Percentiles rank a stretch among this genome's conserved stretches.
Evolutionary conservation across 2,113 vertebrate species (phyloP).

Genomic region (Cavia porcellus): DNA sequence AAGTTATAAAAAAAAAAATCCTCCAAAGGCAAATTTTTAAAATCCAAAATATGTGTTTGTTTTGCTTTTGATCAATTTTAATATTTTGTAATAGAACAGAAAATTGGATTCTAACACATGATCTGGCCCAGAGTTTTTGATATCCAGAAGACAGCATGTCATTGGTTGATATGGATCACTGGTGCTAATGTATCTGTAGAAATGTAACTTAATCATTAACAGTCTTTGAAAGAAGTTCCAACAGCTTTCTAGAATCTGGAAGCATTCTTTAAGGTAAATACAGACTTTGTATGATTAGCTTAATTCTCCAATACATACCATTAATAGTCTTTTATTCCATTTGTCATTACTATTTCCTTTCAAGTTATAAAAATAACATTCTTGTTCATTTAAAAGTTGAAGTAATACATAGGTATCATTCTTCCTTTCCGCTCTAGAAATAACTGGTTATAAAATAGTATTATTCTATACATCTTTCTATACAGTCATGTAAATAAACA

Average conservation of each 20-base stretch:
- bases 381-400: neutral
- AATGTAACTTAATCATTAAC: neutral
- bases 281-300: neutral
- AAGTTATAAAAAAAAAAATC: neutral
- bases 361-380: neutral
- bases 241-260: neutral
- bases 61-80: conserved; percentile 34
- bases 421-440: neutral
- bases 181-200: neutral
- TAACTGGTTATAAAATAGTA: neutral
- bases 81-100: neutral
- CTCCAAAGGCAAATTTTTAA: neutral
- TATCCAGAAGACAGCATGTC: neutral
- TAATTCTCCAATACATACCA: neutral
- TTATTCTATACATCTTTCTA: conserved; percentile 9
- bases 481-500: neutral
- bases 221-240: neutral
- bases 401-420: neutral
- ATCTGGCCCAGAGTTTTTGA: neutral
- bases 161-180: neutral
- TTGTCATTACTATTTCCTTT: neutral
- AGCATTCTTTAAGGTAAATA: conserved; percentile 3
- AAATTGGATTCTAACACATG: neutral
- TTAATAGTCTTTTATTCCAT: neutral
- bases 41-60: neutral